Conservation (phyloP, 2,113 vertebrate species). For the Brienomyrus longianalis region DNA sequence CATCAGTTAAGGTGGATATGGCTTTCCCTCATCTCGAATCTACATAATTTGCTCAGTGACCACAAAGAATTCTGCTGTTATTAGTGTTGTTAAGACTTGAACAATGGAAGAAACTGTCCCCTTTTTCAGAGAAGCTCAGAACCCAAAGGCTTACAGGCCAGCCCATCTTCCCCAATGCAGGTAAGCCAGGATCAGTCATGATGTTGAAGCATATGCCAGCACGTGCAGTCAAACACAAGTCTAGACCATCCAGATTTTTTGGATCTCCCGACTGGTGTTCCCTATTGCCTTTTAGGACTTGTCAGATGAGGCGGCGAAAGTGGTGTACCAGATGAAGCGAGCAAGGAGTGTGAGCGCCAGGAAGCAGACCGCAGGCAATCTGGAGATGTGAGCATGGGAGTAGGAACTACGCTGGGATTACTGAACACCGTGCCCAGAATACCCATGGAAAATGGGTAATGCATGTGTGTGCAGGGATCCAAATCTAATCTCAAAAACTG, state of each 20-base stretch:
- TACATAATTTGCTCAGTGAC: not conserved
- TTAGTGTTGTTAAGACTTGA: not conserved
- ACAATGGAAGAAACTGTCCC: not conserved
- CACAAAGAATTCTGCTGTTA: not conserved
- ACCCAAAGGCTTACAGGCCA: not conserved
- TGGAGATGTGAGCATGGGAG: slow-evolving; percentile 13
- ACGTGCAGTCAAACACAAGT: not conserved
- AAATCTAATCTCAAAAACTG: not conserved
- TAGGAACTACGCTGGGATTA: not conserved
- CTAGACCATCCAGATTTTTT: not conserved
- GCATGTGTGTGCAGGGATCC: not conserved
- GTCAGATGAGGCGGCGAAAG: slow-evolving; percentile 59
- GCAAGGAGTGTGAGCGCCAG: slow-evolving; percentile 41
- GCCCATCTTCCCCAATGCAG: not conserved
- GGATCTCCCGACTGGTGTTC: not conserved
- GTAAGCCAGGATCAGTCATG: not conserved
- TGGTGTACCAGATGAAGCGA: slow-evolving; percentile 64
- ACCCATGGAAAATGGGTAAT: not conserved
- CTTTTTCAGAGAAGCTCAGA: slow-evolving; percentile 9
- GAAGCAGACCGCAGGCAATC: not conserved
- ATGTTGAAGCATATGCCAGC: not conserved
- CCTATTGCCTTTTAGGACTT: slow-evolving; percentile 35
- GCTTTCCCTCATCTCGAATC: not conserved
- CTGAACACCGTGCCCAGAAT: not conserved
- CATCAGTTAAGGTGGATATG: not conserved